phyloP scores from a whole-genome alignment of 2,113 vertebrate species.

The Cinclus cinclus region DNA sequence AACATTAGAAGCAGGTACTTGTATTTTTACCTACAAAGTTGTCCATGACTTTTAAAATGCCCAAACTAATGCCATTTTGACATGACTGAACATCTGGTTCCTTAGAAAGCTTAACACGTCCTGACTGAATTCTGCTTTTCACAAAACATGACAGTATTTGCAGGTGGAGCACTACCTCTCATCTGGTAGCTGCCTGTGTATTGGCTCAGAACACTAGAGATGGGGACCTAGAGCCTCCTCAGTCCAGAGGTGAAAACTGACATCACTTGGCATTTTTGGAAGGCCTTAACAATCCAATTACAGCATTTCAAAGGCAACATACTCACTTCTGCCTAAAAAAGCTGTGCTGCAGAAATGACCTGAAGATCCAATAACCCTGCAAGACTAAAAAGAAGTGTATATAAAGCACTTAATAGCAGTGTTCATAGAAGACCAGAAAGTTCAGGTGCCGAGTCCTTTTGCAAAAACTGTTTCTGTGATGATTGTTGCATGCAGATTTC shows the following conservation, averaged over 20 bases:
- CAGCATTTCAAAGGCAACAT: background rate
- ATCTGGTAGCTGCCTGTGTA: background rate
- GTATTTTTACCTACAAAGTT: background rate
- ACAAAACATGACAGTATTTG: background rate
- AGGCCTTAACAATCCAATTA: background rate
- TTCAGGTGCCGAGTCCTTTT: background rate
- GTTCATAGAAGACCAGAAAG: background rate
- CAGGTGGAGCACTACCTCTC: background rate
- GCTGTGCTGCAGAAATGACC: background rate
- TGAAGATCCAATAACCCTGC: background rate
- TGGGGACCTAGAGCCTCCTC: background rate
- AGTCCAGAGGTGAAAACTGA: background rate
- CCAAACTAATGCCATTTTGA: background rate
- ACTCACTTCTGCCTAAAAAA: background rate
- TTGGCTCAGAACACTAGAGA: background rate
- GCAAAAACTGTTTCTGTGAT: background rate
- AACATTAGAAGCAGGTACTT: background rate
- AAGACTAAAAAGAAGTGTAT: background rate
- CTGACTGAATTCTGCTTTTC: background rate
- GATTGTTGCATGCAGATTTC: background rate
- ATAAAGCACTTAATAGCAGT: background rate
- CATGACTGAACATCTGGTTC: background rate
- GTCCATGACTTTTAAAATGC: background rate
- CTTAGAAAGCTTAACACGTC: background rate
- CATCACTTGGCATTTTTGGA: background rate